Conservation (phyloP, 2,797 vertebrate genomes). For the Lagodon rhomboides region DNA sequence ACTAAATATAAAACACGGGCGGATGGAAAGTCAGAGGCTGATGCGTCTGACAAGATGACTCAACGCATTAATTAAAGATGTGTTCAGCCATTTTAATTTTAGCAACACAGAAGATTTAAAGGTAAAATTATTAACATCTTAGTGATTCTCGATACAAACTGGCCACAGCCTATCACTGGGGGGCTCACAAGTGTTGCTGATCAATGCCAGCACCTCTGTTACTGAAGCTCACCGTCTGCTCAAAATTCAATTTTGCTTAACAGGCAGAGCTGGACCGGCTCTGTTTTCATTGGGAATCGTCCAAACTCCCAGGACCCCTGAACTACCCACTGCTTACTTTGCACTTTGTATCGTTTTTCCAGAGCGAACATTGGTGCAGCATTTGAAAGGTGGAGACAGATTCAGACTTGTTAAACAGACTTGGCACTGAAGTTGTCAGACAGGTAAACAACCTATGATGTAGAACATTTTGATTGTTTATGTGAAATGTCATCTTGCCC, state of each 20-base stretch:
- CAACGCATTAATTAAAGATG: slow-evolving; percentile 56
- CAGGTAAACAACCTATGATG: background rate
- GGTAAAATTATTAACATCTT: background rate
- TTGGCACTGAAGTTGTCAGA: background rate
- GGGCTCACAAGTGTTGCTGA: slow-evolving; percentile 27
- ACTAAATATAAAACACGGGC: slow-evolving; percentile 52
- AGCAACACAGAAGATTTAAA: slow-evolving; percentile 13
- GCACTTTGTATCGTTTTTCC: slow-evolving; percentile 1
- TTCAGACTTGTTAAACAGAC: background rate
- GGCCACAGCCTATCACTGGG: background rate
- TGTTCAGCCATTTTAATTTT: slow-evolving; percentile 29
- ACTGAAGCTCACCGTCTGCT: slow-evolving; percentile 17
- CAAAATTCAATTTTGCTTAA: slow-evolving; percentile 25
- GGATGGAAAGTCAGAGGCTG: slow-evolving; percentile 43
- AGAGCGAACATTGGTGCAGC: background rate
- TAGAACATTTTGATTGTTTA: background rate
- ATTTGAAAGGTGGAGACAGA: slow-evolving; percentile 16
- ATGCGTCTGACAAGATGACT: slow-evolving; percentile 60
- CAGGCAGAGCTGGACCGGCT: slow-evolving; percentile 8
- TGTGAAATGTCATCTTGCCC: background rate
- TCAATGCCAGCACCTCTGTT: slow-evolving; percentile 12
- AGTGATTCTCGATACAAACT: slow-evolving; percentile 10
- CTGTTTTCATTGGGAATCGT: slow-evolving; percentile 23
- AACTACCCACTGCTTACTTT: slow-evolving; percentile 16
- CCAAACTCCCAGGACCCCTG: slow-evolving; percentile 26